phyloP scores from a whole-genome alignment of 2,888 invertebrate genomes.

The Drosophila rubida region DNA sequence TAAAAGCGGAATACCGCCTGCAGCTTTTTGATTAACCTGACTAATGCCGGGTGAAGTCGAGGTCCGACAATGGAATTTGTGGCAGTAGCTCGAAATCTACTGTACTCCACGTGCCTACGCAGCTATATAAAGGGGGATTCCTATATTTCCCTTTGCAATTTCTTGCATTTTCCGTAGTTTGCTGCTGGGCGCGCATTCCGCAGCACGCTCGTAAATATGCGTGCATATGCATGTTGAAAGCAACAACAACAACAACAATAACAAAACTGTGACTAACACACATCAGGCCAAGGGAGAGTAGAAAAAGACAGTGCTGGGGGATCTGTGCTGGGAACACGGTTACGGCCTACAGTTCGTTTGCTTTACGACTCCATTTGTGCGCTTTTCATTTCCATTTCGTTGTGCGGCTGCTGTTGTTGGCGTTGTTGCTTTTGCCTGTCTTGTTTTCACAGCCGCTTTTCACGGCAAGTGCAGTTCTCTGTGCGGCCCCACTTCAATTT shows the following conservation, averaged over 20 bases:
- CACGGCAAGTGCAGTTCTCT: constrained; percentile 45
- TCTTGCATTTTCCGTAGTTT: constrained; percentile 38
- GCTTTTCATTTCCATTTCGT: constrained; percentile 69
- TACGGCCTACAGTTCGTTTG: constrained; percentile 60
- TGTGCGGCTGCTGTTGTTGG: not conserved
- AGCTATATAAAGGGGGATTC: not conserved
- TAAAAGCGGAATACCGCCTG: not conserved
- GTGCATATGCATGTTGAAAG: constrained; percentile 66
- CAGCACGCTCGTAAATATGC: constrained; percentile 64
- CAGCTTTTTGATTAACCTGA: constrained; percentile 1
- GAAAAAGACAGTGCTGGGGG: not conserved
- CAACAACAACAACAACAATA: not conserved
- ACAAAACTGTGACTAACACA: constrained; percentile 28
- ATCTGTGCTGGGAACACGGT: constrained; percentile 17
- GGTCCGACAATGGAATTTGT: constrained; percentile 17
- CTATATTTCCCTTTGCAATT: constrained; percentile 25
- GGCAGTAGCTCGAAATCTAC: constrained; percentile 18
- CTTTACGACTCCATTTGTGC: constrained; percentile 77
- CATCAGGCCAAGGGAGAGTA: not conserved
- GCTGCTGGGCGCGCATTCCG: constrained; percentile 32
- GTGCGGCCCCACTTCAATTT: constrained; percentile 66
- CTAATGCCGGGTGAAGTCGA: not conserved
- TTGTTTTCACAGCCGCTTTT: constrained; percentile 29
- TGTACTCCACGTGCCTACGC: constrained; percentile 1
- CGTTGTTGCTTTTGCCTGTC: constrained; percentile 1